phyloP scores from a whole-genome alignment of 2,113 vertebrate species.

The Todiramphus saurophagus region DNA sequence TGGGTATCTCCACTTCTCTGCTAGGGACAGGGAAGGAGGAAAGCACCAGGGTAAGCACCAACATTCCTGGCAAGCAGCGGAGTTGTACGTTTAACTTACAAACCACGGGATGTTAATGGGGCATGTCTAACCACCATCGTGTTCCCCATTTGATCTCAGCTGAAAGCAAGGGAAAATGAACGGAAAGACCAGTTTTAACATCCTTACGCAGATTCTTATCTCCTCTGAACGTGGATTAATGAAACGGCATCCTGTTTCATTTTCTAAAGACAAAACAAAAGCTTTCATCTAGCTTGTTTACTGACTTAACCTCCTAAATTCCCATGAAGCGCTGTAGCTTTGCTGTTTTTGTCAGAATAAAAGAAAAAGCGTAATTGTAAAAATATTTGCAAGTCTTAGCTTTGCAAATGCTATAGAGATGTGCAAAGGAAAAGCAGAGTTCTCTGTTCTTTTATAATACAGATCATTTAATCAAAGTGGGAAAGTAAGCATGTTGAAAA shows the following conservation, averaged over 20 bases:
- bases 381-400: conserved; percentile 41
- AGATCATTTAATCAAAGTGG: conserved; percentile 10
- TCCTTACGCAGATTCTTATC: background rate
- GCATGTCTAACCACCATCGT: background rate
- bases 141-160: background rate
- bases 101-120: background rate
- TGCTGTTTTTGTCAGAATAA: background rate
- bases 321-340: conserved; percentile 28
- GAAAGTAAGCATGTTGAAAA: background rate
- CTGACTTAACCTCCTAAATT: background rate
- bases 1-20: fast-evolving
- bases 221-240: background rate
- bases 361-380: background rate
- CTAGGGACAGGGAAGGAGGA: background rate
- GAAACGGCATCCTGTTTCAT: background rate
- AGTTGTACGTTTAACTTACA: fast-evolving
- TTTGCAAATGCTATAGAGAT: background rate
- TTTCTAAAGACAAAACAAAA: conserved; percentile 22
- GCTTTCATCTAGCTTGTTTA: conserved; percentile 48
- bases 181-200: conserved; percentile 3
- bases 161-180: conserved; percentile 10
- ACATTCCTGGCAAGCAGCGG: fast-evolving
- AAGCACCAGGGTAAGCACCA: fast-evolving
- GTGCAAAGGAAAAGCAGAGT: background rate
- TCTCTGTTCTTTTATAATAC: background rate